Percentiles rank a stretch among this genome's conserved stretches.
Conservation (phyloP, 2,888 invertebrate species). For the Dolichomitus sp. region DNA sequence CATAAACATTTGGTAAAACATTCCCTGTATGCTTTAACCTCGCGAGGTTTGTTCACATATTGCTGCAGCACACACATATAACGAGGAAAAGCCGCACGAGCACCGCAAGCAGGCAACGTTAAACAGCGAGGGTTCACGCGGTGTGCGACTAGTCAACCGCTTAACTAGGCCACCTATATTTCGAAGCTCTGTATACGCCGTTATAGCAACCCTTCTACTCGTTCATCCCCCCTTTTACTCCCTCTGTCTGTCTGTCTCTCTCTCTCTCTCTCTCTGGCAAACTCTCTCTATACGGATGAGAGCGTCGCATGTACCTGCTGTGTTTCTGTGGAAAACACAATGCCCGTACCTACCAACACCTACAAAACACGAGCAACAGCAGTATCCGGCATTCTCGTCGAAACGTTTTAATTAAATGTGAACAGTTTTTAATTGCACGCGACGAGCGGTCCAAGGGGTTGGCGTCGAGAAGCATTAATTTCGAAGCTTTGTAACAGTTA, state of each 20-base stretch:
- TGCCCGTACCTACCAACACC: constrained; percentile 33
- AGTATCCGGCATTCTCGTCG: constrained; percentile 67
- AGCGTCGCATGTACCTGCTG: constrained; percentile 35
- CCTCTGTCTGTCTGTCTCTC: constrained; percentile 59
- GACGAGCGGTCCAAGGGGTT: constrained; percentile 53
- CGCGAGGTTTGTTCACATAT: constrained; percentile 43
- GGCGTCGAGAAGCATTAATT: constrained; percentile 75
- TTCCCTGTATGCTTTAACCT: constrained; percentile 36
- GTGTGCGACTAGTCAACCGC: constrained; percentile 64
- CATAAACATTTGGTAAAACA: constrained; percentile 67
- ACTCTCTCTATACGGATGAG: constrained; percentile 38
- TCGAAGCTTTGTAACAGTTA: constrained; percentile 76
- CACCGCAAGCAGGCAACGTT: constrained; percentile 59
- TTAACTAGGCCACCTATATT: constrained; percentile 65
- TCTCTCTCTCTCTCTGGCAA: not conserved
- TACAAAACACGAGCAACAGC: constrained; percentile 50
- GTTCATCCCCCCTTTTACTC: constrained; percentile 51
- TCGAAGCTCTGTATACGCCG: constrained; percentile 33
- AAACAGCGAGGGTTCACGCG: constrained; percentile 48
- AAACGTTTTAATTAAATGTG: constrained; percentile 80
- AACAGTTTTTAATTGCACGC: constrained; percentile 79
- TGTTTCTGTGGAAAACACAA: constrained; percentile 23
- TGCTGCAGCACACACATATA: constrained; percentile 31
- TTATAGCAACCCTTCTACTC: constrained; percentile 43
- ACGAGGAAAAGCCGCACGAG: constrained; percentile 61